Percentiles rank a stretch among this genome's conserved stretches.
Evolutionary conservation across 2,113 vertebrate genomes (phyloP).

Genomic region (Dromiciops gliroides): DNA sequence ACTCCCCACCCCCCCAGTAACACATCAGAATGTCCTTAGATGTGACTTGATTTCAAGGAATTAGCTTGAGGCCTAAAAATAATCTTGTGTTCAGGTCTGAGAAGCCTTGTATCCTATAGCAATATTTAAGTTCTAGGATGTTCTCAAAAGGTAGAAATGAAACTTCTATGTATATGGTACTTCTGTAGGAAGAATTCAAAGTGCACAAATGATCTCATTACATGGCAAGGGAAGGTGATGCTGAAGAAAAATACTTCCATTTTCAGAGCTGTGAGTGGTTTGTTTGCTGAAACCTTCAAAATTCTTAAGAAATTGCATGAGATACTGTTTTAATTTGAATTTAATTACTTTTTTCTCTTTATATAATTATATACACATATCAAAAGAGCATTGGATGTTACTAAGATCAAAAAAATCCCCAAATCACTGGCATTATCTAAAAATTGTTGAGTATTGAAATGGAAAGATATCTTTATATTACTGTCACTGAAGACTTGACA

Average conservation of each 20-base stretch:
- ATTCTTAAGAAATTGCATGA: background rate
- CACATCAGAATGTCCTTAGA: background rate
- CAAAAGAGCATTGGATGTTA: background rate
- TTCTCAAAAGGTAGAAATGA: background rate
- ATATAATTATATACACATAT: background rate
- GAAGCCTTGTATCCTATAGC: background rate
- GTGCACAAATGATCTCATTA: background rate
- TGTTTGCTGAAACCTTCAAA: background rate
- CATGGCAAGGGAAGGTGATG: background rate
- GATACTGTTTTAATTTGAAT: background rate
- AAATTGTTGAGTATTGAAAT: background rate
- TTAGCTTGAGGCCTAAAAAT: background rate
- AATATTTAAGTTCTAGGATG: background rate
- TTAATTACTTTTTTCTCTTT: background rate
- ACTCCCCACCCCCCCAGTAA: background rate
- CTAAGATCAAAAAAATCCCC: background rate
- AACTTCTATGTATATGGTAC: background rate
- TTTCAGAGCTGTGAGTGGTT: background rate
- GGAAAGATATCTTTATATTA: background rate
- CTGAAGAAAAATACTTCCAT: background rate
- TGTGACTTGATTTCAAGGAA: background rate
- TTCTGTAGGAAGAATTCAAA: background rate
- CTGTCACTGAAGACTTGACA: background rate
- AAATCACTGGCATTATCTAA: constrained; percentile 6
- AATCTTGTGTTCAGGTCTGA: background rate